Conservation (phyloP, 1,140 invertebrate genomes). For the Tetranychus urticae region DNA sequence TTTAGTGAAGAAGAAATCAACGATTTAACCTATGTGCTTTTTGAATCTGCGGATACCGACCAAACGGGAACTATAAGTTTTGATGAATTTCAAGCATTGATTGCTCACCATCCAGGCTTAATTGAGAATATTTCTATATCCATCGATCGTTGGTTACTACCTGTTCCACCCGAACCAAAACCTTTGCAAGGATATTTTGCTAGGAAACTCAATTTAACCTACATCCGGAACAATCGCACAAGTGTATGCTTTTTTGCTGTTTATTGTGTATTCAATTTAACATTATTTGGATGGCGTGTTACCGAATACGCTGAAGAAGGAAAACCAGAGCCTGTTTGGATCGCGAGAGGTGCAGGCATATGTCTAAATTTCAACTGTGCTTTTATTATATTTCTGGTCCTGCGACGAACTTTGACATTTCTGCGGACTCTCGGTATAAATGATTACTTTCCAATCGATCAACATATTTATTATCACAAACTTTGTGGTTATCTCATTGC, state of each 20-base stretch:
- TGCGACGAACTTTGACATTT: slow-evolving; percentile 60
- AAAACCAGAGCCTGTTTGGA: neutral
- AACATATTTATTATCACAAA: slow-evolving; percentile 83
- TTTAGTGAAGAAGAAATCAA: neutral
- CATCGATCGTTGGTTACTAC: neutral
- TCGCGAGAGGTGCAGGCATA: slow-evolving; percentile 23
- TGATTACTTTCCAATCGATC: slow-evolving; percentile 45
- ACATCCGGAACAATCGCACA: neutral
- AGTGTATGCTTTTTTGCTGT: neutral
- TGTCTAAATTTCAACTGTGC: slow-evolving; percentile 78
- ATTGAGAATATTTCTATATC: neutral
- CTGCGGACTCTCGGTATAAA: slow-evolving; percentile 49
- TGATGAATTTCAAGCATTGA: neutral
- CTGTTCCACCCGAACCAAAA: neutral
- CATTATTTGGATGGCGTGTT: neutral
- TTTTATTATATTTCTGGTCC: slow-evolving; percentile 64
- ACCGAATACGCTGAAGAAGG: neutral
- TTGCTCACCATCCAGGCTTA: neutral
- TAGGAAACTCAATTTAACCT: neutral
- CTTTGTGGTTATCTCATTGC: slow-evolving; percentile 56
- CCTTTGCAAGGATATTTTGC: too few species aligned
- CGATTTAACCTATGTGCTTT: neutral
- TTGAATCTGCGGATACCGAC: neutral
- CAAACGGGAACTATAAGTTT: neutral
- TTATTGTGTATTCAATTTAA: neutral